phyloP scores from a whole-genome alignment of 2,888 invertebrate species.

The Hydraecia micacea region DNA sequence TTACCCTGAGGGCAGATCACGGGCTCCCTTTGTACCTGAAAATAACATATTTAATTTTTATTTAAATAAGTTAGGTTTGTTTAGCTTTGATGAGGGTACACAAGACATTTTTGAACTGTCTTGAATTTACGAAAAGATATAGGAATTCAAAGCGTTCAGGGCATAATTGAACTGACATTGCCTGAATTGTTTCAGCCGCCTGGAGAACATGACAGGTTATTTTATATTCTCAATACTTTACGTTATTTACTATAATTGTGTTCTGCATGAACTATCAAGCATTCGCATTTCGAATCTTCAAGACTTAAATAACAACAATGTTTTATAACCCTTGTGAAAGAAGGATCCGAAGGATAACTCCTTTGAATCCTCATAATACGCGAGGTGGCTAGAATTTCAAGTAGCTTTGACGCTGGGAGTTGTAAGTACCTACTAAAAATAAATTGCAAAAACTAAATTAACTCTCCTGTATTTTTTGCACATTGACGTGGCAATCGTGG shows the following conservation, averaged over 20 bases:
- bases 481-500: too few species aligned
- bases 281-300: background rate
- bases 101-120: conserved; percentile 52
- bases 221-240: conserved; percentile 11
- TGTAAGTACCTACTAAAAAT: background rate
- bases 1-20: conserved; percentile 65
- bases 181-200: conserved; percentile 29
- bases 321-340: conserved; percentile 16
- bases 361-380: conserved; percentile 18
- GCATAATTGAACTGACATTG: conserved; percentile 40
- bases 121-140: conserved; percentile 41
- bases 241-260: background rate
- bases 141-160: conserved; percentile 36
- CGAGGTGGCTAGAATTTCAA: conserved; percentile 19
- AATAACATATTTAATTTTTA: conserved; percentile 45
- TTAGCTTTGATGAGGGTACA: conserved; percentile 58
- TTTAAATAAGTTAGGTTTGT: conserved; percentile 63
- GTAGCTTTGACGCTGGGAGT: conserved; percentile 4
- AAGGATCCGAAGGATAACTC: background rate
- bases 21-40: conserved; percentile 66
- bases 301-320: conserved; percentile 22
- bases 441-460: conserved; percentile 17
- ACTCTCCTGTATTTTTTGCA: background rate
- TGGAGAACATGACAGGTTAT: conserved; percentile 1
- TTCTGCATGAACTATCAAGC: background rate